phyloP scores from a whole-genome alignment of 2,113 vertebrate species.

The Scortum barcoo region DNA sequence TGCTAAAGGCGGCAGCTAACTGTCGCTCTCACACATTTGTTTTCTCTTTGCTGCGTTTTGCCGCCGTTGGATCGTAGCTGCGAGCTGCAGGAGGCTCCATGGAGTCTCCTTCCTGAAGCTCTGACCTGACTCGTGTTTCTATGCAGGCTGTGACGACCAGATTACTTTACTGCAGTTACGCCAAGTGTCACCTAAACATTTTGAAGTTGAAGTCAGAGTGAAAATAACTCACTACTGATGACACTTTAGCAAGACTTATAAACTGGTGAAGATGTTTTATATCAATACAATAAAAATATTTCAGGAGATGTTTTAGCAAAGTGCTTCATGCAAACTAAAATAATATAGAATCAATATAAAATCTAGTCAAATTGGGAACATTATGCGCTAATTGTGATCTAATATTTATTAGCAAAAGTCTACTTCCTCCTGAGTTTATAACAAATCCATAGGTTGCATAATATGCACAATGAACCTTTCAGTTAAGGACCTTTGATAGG shows the following conservation, averaged over 20 bases:
- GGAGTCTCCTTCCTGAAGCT: slow-evolving; percentile 17
- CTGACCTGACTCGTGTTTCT: not conserved
- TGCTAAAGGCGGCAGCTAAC: slow-evolving; percentile 5
- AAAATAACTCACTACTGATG: too few species aligned
- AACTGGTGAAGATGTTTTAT: not conserved
- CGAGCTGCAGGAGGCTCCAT: slow-evolving; percentile 15
- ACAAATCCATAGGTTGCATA: not conserved
- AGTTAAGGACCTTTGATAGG: too few species aligned
- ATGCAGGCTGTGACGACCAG: not conserved
- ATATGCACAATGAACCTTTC: too few species aligned
- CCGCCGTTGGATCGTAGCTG: not conserved
- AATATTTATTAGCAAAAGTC: too few species aligned
- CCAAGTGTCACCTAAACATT: not conserved
- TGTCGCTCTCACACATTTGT: slow-evolving; percentile 2
- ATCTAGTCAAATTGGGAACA: not conserved
- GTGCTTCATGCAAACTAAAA: not conserved
- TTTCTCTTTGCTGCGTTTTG: not conserved
- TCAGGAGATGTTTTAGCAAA: not conserved
- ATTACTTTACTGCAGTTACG: not conserved
- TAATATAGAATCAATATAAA: not conserved
- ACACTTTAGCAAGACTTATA: not conserved
- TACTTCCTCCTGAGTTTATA: too few species aligned
- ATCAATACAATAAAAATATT: not conserved
- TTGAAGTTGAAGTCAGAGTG: not conserved
- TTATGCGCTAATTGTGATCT: not conserved